Percentiles rank a stretch among this genome's conserved stretches.
Conservation (phyloP, 2,888 invertebrate genomes). For the Acanthosepion lycidas region DNA sequence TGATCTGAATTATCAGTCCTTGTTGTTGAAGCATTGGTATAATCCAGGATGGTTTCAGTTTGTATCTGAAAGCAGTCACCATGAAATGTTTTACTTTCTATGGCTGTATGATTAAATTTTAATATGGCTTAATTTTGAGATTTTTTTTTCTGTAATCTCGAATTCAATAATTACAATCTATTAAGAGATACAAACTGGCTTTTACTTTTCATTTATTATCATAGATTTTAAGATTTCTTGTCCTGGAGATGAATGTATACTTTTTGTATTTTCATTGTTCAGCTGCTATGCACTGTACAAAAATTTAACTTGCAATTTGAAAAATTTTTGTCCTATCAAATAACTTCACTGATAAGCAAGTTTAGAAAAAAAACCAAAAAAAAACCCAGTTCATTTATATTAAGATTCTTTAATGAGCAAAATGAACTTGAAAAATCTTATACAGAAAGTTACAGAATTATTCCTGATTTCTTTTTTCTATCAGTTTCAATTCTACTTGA, state of each 20-base stretch:
- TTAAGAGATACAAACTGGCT: not conserved
- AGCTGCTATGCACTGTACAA: not conserved
- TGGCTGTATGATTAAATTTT: not conserved
- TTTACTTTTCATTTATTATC: not conserved
- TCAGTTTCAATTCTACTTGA: not conserved
- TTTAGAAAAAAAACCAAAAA: not conserved
- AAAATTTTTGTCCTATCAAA: not conserved
- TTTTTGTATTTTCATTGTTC: not conserved
- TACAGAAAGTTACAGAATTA: not conserved
- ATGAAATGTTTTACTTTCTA: not conserved
- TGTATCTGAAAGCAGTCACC: not conserved
- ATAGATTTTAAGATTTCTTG: not conserved
- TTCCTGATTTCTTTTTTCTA: not conserved
- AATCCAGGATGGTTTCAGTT: not conserved
- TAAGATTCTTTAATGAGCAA: not conserved
- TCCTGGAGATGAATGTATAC: too few relatives aligned
- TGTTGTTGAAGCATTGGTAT: not conserved
- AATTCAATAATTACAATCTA: not conserved
- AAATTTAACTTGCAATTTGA: not conserved
- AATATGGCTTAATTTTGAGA: not conserved
- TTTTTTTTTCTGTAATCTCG: not conserved
- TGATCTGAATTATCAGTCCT: not conserved
- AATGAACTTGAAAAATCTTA: not conserved
- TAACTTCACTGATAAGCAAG: not conserved
- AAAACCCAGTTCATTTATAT: not conserved